Percentiles rank a stretch among this genome's conserved stretches.
Conservation (phyloP, 2,113 vertebrate species). For the Thymallus thymallus region DNA sequence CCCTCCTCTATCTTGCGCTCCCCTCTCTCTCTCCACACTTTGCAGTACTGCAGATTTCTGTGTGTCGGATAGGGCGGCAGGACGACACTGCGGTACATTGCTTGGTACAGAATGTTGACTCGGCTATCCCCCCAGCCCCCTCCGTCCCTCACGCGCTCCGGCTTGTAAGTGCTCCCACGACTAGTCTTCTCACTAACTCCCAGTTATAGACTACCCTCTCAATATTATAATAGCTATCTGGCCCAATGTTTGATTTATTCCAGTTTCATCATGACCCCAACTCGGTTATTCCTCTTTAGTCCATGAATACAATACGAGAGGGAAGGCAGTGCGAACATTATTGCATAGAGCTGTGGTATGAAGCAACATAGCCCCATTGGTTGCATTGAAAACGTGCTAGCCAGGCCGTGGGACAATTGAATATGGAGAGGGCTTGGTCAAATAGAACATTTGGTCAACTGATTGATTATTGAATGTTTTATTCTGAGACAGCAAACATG, state of each 20-base stretch:
- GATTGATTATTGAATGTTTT: neutral
- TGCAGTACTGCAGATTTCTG: constrained; percentile 70
- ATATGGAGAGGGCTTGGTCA: neutral
- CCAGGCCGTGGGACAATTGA: neutral
- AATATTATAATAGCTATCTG: neutral
- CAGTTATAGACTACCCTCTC: neutral
- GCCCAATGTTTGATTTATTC: neutral
- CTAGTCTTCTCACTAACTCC: constrained; percentile 22
- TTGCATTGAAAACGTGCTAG: neutral
- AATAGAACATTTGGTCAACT: neutral
- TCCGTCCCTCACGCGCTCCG: neutral
- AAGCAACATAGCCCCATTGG: neutral
- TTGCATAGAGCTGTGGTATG: neutral
- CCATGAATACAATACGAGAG: neutral
- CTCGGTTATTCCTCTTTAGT: neutral
- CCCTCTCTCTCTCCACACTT: constrained; percentile 47
- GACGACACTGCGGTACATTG: constrained; percentile 73
- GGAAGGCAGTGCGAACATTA: neutral
- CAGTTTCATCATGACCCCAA: neutral
- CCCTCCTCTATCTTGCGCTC: constrained; percentile 4
- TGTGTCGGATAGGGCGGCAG: constrained; percentile 58
- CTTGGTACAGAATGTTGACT: constrained; percentile 61
- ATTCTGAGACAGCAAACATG: neutral
- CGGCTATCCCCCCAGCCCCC: constrained; percentile 48
- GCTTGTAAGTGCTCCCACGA: neutral